These are phyloP conservation scores for Orthonevra nobilis DNA, from an alignment of 2,888 invertebrate genomes.

Conservation along the genomic window DNA sequence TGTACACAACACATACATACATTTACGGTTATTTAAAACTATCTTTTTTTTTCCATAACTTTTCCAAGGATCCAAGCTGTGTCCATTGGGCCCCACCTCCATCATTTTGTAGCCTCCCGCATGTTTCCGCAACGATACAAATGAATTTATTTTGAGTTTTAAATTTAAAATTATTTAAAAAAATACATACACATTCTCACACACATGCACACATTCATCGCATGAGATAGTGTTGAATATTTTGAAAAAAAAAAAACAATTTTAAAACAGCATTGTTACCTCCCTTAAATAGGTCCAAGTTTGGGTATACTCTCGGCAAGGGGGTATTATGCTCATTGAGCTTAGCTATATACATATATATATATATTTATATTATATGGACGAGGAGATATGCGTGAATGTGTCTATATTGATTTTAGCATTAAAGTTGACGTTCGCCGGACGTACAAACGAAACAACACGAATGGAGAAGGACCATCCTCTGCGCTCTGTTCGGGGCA, in stretches of 20 bases:
- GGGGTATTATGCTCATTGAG: conserved; percentile 62
- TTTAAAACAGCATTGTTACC: too few species aligned
- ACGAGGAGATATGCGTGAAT: conserved; percentile 51
- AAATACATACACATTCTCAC: conserved; percentile 56
- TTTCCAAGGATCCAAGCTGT: conserved; percentile 10
- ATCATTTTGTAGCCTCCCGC: too few species aligned
- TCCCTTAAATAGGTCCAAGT: conserved; percentile 67
- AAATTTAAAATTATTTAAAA: conserved; percentile 59
- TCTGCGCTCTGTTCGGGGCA: conserved; percentile 16
- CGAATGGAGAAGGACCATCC: conserved; percentile 26
- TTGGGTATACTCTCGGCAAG: too few species aligned
- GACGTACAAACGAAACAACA: too few species aligned
- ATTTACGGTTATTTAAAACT: too few species aligned
- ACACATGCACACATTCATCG: too few species aligned
- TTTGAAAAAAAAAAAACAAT: conserved; percentile 26
- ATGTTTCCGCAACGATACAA: conserved; percentile 21
- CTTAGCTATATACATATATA: too few species aligned
- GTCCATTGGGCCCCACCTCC: conserved; percentile 2
- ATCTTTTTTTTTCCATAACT: background rate
- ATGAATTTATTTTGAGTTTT: conserved; percentile 62
- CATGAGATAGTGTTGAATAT: too few species aligned
- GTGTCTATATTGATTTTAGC: conserved; percentile 68
- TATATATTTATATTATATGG: conserved; percentile 42
- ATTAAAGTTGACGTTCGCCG: conserved; percentile 63
- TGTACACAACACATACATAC: background rate